Conservation (phyloP, 1,140 invertebrate species). For the Habropoda laboriosa region DNA sequence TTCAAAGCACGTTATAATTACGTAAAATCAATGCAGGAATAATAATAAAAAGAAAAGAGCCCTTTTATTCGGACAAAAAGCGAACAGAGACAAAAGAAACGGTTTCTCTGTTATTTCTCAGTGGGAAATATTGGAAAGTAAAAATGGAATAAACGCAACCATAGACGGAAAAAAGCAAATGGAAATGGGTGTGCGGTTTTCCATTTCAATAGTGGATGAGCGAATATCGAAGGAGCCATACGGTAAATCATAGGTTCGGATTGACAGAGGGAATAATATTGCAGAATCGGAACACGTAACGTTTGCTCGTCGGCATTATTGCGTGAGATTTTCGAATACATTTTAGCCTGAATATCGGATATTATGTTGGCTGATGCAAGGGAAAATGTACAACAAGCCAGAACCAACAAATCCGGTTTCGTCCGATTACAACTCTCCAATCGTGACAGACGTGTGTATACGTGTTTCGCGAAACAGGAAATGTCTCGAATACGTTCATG, state of each 20-base stretch:
- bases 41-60: no score
- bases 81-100: no score
- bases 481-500: not conserved
- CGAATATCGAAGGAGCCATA: not conserved
- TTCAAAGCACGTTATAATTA: not conserved
- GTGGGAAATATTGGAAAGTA: no score
- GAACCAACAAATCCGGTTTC: constrained; percentile 28
- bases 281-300: constrained; percentile 25
- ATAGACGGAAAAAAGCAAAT: not conserved
- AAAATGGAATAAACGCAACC: not conserved
- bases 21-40: no score
- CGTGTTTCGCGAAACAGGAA: constrained; percentile 25
- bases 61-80: no score
- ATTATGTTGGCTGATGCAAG: constrained; percentile 2
- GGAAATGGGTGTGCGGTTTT: no score
- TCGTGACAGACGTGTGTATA: not conserved
- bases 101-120: no score
- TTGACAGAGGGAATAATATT: constrained; percentile 34
- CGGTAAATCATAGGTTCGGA: constrained; percentile 2
- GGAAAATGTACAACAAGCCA: constrained; percentile 27
- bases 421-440: constrained; percentile 43
- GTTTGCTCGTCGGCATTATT: constrained; percentile 24
- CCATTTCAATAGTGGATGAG: not conserved
- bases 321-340: constrained; percentile 31
- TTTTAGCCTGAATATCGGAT: constrained; percentile 36